Percentiles rank a stretch among this genome's conserved stretches.
Conservation (phyloP, 2,888 invertebrate genomes). For the Leptinotarsa tumamoca region DNA sequence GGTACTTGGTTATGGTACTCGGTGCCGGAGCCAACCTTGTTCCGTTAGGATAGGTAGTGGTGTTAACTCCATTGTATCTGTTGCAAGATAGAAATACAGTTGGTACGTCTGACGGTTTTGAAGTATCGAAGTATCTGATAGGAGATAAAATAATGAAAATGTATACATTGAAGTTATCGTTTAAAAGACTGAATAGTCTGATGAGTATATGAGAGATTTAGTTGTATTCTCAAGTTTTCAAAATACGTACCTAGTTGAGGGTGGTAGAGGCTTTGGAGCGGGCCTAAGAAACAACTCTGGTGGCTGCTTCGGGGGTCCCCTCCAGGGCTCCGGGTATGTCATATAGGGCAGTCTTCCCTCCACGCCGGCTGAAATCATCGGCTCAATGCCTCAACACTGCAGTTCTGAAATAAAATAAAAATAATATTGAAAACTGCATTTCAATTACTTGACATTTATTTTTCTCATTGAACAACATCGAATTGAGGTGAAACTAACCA, state of each 20-base stretch:
- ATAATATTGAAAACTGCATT: background rate
- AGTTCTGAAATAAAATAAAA: constrained; percentile 65
- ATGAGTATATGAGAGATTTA: background rate
- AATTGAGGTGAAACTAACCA: no score
- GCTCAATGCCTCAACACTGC: constrained; percentile 55
- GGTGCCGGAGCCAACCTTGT: constrained; percentile 58
- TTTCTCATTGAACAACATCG: no score
- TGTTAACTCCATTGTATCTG: constrained; percentile 62
- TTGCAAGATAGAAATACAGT: constrained; percentile 46
- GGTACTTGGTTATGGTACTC: constrained; percentile 61
- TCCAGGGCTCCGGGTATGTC: constrained; percentile 71
- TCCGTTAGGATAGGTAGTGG: constrained; percentile 60
- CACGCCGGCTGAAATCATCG: constrained; percentile 79
- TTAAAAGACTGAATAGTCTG: background rate
- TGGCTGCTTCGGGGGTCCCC: constrained; percentile 69
- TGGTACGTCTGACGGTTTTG: constrained; percentile 36
- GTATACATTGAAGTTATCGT: background rate
- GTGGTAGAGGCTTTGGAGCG: constrained; percentile 71
- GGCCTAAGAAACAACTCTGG: constrained; percentile 77
- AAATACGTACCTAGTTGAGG: constrained; percentile 68
- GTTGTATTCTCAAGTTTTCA: background rate
- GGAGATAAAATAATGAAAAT: constrained; percentile 30
- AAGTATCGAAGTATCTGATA: constrained; percentile 37
- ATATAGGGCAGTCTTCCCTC: constrained; percentile 71
- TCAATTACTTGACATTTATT: background rate